Percentiles rank a stretch among this genome's conserved stretches.
phyloP scores from a whole-genome alignment of 2,113 vertebrate genomes.

The Morone chrysops region DNA sequence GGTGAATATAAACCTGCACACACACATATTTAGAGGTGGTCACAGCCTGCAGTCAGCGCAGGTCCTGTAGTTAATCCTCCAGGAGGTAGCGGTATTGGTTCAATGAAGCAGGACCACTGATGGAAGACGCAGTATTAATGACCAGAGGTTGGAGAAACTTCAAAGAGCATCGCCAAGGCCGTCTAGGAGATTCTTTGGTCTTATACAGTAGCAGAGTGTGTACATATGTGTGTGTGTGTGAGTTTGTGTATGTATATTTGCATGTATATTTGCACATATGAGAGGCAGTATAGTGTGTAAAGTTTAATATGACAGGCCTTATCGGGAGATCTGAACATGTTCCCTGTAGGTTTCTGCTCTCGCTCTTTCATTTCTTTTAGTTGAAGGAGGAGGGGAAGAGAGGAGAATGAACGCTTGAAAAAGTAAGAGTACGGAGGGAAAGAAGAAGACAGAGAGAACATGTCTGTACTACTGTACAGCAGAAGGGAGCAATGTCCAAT shows the following conservation, averaged over 20 bases:
- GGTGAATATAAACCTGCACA: constrained; percentile 17
- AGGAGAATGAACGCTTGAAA: constrained; percentile 11
- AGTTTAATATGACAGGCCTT: constrained; percentile 16
- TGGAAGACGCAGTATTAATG: constrained; percentile 48
- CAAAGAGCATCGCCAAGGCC: constrained; percentile 57
- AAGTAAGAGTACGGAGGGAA: background rate
- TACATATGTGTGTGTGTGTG: constrained; percentile 36
- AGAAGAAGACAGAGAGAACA: background rate
- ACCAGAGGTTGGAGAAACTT: constrained; percentile 52
- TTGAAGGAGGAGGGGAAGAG: background rate
- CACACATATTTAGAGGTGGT: constrained; percentile 18
- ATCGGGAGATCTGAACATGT: constrained; percentile 30
- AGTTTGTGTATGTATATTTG: constrained; percentile 23
- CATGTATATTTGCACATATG: constrained; percentile 27
- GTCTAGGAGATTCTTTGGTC: constrained; percentile 55
- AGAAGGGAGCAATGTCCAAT: constrained; percentile 12
- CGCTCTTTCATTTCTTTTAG: constrained; percentile 9
- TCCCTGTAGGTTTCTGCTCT: constrained; percentile 34
- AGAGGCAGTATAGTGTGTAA: background rate
- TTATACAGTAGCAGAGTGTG: constrained; percentile 11
- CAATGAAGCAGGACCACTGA: constrained; percentile 43
- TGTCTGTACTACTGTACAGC: background rate
- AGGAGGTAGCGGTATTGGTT: constrained; percentile 37
- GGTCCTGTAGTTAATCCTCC: constrained; percentile 41
- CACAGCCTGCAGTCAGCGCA: constrained; percentile 22